These are phyloP conservation scores for Agelas oroides DNA, from an alignment of 37 sponge, comb jelly and placozoan genomes.

Conservation along the genomic window DNA sequence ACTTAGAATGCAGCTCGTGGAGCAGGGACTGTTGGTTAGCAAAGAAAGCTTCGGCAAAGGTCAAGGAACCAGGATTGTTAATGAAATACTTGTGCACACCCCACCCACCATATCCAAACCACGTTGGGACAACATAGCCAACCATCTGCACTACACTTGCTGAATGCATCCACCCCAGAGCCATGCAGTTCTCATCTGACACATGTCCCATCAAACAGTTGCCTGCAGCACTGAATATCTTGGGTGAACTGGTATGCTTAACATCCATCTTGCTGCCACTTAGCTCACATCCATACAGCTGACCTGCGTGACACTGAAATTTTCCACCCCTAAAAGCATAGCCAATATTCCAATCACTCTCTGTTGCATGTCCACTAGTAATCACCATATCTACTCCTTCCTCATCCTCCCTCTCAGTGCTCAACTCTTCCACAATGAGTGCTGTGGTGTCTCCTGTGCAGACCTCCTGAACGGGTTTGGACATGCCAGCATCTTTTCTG, in stretches of 20 bases:
- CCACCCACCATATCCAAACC: constrained; percentile 84
- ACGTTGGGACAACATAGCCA: constrained; percentile 65
- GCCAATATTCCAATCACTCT: constrained; percentile 62
- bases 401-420: constrained; percentile 33
- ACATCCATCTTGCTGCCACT: not conserved
- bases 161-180: constrained; percentile 82
- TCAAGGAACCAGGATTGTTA: constrained; percentile 56
- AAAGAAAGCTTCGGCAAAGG: constrained; percentile 74
- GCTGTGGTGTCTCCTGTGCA: constrained; percentile 60
- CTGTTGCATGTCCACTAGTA: constrained; percentile 78
- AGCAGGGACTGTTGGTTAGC: constrained; percentile 78
- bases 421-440: constrained; percentile 42
- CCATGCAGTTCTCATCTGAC: constrained; percentile 57
- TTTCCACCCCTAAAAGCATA: constrained; percentile 49
- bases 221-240: constrained; percentile 72
- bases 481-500: constrained; percentile 2
- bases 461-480: not conserved
- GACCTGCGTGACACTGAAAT: constrained; percentile 39
- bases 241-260: constrained; percentile 23
- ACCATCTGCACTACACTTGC: constrained; percentile 76
- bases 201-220: constrained; percentile 73
- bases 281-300: constrained; percentile 25
- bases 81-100: constrained; percentile 76
- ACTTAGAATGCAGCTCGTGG: constrained; percentile 25
- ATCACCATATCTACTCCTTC: constrained; percentile 72